Percentiles rank a stretch among this genome's conserved stretches.
Conservation (phyloP, 2,113 vertebrate species). For the Trachemys scripta region DNA sequence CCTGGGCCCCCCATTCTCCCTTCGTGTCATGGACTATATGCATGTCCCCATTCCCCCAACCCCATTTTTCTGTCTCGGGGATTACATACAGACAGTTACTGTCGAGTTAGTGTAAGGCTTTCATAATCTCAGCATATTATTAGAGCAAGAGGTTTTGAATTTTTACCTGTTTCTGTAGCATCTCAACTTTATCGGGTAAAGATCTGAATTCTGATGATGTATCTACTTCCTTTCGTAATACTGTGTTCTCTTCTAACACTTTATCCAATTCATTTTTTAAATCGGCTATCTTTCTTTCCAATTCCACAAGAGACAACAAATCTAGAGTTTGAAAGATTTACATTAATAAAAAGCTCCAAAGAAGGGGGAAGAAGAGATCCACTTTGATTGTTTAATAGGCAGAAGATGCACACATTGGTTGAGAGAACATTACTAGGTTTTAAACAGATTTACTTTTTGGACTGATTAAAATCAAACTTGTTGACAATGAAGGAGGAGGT, state of each 20-base stretch:
- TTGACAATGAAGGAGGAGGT: background rate
- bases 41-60: background rate
- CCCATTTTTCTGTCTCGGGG: background rate
- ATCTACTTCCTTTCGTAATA: constrained; percentile 74
- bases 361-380: background rate
- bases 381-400: background rate
- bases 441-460: background rate
- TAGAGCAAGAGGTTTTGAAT: background rate
- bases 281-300: constrained; percentile 79
- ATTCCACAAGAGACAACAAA: constrained; percentile 68
- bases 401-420: background rate
- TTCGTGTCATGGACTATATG: background rate
- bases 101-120: background rate
- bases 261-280: constrained; percentile 82
- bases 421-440: background rate
- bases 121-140: background rate
- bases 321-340: constrained; percentile 59
- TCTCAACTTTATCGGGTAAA: constrained; percentile 72
- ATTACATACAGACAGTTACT: background rate
- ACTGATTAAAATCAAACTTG: background rate
- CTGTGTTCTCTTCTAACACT: constrained; percentile 72
- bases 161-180: constrained; percentile 81
- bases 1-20: background rate
- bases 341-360: background rate
- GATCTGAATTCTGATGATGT: constrained; percentile 72